These are phyloP conservation scores for Diplodus puntazzo DNA, from an alignment of 2,797 vertebrate species.

Conservation along the genomic window DNA sequence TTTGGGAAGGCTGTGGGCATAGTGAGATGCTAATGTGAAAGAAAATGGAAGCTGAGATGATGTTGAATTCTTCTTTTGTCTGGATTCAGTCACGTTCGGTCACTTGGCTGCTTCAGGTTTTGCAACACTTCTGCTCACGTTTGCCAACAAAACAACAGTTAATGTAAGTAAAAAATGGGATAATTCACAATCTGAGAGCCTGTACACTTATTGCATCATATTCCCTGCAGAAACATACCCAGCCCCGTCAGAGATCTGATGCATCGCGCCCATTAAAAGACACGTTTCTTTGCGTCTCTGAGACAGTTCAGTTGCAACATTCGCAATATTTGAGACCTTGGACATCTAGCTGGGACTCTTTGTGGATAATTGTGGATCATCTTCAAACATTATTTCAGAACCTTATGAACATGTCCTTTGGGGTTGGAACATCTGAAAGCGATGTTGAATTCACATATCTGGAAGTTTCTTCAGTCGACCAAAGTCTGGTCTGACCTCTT, in stretches of 20 bases:
- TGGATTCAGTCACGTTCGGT: not conserved
- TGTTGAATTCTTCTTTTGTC: not conserved
- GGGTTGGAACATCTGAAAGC: not conserved
- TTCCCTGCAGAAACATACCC: not conserved
- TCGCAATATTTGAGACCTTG: not conserved
- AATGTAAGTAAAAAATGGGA: not conserved
- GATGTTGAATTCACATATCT: not conserved
- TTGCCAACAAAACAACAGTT: not conserved
- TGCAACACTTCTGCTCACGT: no score
- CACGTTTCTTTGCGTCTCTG: not conserved
- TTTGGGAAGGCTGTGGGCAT: not conserved
- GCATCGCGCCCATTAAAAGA: no score
- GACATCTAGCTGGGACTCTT: not conserved
- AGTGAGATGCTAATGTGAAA: conserved; percentile 15
- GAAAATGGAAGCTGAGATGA: conserved; percentile 5
- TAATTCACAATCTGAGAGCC: no score
- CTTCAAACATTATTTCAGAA: not conserved
- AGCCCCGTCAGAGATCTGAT: not conserved
- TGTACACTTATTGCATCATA: not conserved
- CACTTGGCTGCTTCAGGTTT: not conserved
- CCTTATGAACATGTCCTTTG: not conserved
- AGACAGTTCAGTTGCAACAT: not conserved
- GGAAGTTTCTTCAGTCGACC: not conserved
- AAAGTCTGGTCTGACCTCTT: not conserved
- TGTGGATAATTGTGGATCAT: not conserved